Evolutionary conservation across 2,888 invertebrate genomes (phyloP).

Genomic region (Callosobruchus maculatus): DNA sequence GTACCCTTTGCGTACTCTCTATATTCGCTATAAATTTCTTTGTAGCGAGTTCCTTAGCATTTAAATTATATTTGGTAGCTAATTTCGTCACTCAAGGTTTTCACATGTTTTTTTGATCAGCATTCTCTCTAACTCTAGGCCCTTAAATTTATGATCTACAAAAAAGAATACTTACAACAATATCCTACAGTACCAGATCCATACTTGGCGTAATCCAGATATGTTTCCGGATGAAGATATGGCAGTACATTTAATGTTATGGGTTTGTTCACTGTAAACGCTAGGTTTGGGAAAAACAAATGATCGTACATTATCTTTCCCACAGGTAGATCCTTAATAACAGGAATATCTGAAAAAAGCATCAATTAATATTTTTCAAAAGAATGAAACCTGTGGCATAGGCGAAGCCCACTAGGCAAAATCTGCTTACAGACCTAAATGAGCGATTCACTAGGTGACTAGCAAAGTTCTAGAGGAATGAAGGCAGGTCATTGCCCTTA

Average conservation of each 20-base stretch:
- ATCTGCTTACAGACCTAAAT: too few species aligned
- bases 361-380: neutral
- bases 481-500: too few species aligned
- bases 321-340: slow-evolving; percentile 63
- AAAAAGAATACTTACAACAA: slow-evolving; percentile 3
- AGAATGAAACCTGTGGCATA: too few species aligned
- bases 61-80: too few species aligned
- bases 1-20: too few species aligned
- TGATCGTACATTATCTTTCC: slow-evolving; percentile 65
- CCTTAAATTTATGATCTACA: neutral
- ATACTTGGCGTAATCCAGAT: slow-evolving; percentile 45
- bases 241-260: neutral
- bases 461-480: too few species aligned
- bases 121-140: neutral
- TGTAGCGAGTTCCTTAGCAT: too few species aligned
- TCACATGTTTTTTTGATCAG: too few species aligned
- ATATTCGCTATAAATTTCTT: too few species aligned
- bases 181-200: slow-evolving; percentile 55
- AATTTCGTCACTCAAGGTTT: too few species aligned
- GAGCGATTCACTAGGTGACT: too few species aligned
- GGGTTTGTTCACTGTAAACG: slow-evolving; percentile 25
- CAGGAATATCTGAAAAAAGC: slow-evolving; percentile 50
- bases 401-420: too few species aligned
- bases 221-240: slow-evolving; percentile 29
- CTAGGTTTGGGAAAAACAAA: slow-evolving; percentile 52